phyloP scores from a whole-genome alignment of 2,797 vertebrate species.

The Enteromius anoplus region DNA sequence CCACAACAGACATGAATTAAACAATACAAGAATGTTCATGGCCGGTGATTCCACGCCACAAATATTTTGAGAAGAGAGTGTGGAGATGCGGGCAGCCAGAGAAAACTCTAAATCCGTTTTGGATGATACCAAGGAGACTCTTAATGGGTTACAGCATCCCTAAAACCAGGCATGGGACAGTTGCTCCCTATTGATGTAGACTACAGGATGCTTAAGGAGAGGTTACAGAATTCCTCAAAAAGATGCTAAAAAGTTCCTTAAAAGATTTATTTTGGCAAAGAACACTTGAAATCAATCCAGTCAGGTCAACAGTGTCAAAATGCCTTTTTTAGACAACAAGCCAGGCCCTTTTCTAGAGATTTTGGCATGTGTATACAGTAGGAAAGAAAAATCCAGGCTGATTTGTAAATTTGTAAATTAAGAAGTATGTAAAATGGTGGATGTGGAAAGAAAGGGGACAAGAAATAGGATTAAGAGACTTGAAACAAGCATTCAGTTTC shows the following conservation, averaged over 20 bases:
- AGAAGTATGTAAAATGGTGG: not conserved
- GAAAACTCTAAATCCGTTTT: slow-evolving; percentile 43
- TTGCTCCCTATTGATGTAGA: not conserved
- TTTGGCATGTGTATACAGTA: not conserved
- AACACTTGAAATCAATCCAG: not conserved
- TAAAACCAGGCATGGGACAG: not conserved
- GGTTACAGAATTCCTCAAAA: not conserved
- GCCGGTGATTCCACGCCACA: slow-evolving; percentile 51
- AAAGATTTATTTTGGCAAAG: not conserved
- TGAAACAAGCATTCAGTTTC: not conserved
- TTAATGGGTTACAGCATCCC: slow-evolving; percentile 19
- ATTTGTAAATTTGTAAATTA: not conserved
- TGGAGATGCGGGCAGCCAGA: slow-evolving; percentile 40
- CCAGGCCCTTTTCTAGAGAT: not conserved
- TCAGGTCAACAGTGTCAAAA: not conserved
- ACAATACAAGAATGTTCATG: slow-evolving; percentile 56
- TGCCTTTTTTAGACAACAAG: not conserved
- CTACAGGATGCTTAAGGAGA: not conserved
- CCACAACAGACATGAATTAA: slow-evolving; percentile 59
- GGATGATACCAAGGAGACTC: slow-evolving; percentile 41
- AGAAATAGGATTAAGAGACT: slow-evolving; percentile 9
- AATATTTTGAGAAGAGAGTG: slow-evolving; percentile 56
- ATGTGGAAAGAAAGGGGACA: not conserved
- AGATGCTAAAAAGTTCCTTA: not conserved
- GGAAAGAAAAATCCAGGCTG: slow-evolving; percentile 1